phyloP scores from a whole-genome alignment of 2,113 vertebrate species.

The Canis aureus region DNA sequence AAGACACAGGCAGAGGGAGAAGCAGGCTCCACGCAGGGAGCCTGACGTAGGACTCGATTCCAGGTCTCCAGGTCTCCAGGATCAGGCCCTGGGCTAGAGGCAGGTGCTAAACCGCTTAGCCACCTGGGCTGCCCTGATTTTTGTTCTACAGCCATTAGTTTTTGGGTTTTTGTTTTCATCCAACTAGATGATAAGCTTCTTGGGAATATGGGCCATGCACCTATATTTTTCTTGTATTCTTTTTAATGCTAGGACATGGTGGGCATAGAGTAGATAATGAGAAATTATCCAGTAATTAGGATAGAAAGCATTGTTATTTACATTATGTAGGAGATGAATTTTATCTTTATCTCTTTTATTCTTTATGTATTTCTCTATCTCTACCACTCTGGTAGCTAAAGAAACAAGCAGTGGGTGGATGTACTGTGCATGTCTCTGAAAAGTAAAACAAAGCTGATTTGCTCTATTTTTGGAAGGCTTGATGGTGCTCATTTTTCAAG shows the following conservation, averaged over 20 bases:
- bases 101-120: no score
- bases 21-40: no score
- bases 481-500: constrained; percentile 74
- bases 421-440: constrained; percentile 51
- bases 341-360: constrained; percentile 54
- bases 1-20: no score
- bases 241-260: background rate
- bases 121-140: background rate
- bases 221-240: constrained; percentile 57
- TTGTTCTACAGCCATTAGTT: background rate
- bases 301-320: constrained; percentile 42
- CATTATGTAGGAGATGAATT: background rate
- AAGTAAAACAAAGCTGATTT: constrained; percentile 75
- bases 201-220: background rate
- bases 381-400: constrained; percentile 18
- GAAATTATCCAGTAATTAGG: constrained; percentile 31
- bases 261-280: background rate
- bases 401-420: constrained; percentile 71
- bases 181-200: background rate
- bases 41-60: no score
- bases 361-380: constrained; percentile 44
- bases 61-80: no score
- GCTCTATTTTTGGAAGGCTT: constrained; percentile 76
- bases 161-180: background rate
- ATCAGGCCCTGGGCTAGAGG: no score